These are phyloP conservation scores for Nasonovia ribisnigri DNA, from an alignment of 2,888 invertebrate species.

Conservation along the genomic window DNA sequence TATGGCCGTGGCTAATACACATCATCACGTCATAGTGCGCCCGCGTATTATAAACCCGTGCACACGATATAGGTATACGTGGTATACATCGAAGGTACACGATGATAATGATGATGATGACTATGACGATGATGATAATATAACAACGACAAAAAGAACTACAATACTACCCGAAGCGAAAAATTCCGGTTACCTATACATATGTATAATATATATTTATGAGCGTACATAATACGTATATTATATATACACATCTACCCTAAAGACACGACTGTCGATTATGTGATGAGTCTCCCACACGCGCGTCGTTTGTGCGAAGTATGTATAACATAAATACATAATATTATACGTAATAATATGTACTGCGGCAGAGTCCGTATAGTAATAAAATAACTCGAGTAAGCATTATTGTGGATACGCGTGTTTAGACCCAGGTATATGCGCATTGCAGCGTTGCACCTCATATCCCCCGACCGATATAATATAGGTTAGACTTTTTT, in stretches of 20 bases:
- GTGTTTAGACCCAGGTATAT: slow-evolving; percentile 1
- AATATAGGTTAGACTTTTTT: neutral
- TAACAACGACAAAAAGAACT: slow-evolving; percentile 6
- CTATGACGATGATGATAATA: neutral
- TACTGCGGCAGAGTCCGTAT: neutral
- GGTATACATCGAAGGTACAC: neutral
- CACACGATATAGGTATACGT: neutral
- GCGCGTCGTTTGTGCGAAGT: neutral
- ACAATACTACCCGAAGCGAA: slow-evolving; percentile 59
- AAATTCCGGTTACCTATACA: slow-evolving; percentile 11
- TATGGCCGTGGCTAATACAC: slow-evolving; percentile 55
- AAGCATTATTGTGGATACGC: neutral
- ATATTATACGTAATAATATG: neutral
- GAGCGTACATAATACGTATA: neutral
- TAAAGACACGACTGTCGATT: slow-evolving; percentile 52
- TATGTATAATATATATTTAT: neutral
- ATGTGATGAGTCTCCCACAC: slow-evolving; percentile 46
- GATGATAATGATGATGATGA: neutral
- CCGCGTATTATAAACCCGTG: neutral
- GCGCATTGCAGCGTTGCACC: neutral
- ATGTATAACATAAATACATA: neutral
- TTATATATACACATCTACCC: neutral
- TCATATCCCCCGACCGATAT: neutral
- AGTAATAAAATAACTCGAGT: neutral
- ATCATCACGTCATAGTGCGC: slow-evolving; percentile 2